Conservation (phyloP, 1,140 invertebrate genomes). For the Rhagoletis pomonella region DNA sequence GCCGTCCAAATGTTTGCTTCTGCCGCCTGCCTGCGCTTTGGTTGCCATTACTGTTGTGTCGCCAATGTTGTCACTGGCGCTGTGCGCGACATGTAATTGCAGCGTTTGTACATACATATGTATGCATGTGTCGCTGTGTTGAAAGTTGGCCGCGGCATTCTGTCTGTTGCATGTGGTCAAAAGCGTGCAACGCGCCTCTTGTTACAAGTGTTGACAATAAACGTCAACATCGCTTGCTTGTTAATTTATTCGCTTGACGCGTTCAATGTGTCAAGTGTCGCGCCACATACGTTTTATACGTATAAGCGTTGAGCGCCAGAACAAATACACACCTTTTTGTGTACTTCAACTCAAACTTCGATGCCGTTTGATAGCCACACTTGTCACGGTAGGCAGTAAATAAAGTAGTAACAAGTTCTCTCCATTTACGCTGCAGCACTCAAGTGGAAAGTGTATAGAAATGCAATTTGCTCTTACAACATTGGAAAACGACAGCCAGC, state of each 20-base stretch:
- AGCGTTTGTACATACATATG: background rate
- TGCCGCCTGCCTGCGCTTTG: background rate
- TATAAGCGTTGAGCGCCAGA: background rate
- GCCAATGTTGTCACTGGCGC: background rate
- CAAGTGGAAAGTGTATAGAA: slow-evolving; percentile 32
- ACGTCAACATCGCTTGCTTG: slow-evolving; percentile 56
- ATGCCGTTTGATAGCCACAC: slow-evolving; percentile 27
- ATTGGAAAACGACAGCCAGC: background rate
- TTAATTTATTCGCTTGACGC: slow-evolving; percentile 58
- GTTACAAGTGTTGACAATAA: slow-evolving; percentile 59
- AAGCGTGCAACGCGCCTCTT: slow-evolving; percentile 56
- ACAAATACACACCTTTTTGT: background rate
- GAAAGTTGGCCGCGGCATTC: background rate
- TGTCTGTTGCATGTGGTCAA: background rate
- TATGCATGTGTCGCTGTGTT: background rate
- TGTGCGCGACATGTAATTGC: slow-evolving; percentile 30
- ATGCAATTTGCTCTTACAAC: slow-evolving; percentile 43
- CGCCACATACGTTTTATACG: background rate
- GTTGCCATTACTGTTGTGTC: background rate
- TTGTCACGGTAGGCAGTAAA: slow-evolving; percentile 37
- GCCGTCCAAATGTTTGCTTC: background rate
- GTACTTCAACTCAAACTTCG: background rate
- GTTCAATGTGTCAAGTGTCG: slow-evolving; percentile 50
- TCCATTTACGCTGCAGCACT: background rate
- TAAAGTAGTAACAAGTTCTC: slow-evolving; percentile 44